phyloP scores from a whole-genome alignment of 2,888 invertebrate genomes.

The Rutpela maculata region DNA sequence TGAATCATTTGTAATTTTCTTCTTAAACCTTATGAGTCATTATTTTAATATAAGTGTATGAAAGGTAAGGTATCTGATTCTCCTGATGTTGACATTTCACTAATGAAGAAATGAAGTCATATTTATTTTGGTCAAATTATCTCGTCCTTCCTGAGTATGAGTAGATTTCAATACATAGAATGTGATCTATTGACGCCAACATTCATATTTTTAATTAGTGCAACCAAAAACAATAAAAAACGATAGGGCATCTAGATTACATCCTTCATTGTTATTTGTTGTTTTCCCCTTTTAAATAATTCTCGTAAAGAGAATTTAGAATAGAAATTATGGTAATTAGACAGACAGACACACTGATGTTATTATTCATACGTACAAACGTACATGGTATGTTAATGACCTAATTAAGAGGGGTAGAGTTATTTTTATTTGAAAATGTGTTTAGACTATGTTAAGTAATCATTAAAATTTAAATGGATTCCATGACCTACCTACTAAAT shows the following conservation, averaged over 20 bases:
- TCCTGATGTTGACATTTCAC: constrained; percentile 49
- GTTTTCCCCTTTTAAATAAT: constrained; percentile 9
- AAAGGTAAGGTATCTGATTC: constrained; percentile 38
- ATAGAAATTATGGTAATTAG: constrained; percentile 9
- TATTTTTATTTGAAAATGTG: neutral
- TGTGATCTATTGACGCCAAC: neutral
- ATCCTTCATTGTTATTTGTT: neutral
- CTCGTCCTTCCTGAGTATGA: constrained; percentile 21
- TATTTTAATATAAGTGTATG: constrained; percentile 13
- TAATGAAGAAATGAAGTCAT: constrained; percentile 53
- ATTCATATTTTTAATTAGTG: neutral
- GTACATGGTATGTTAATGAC: constrained; percentile 17
- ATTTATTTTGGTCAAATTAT: constrained; percentile 53
- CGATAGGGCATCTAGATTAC: neutral
- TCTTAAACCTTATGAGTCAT: constrained; percentile 16
- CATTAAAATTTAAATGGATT: constrained; percentile 15
- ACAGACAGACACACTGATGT: neutral
- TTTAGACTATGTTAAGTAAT: neutral
- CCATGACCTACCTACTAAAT: constrained; percentile 26
- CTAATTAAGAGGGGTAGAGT: neutral
- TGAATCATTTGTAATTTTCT: neutral
- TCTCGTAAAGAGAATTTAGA: neutral
- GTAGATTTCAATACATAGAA: constrained; percentile 15
- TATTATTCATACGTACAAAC: constrained; percentile 6
- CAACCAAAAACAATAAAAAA: neutral